phyloP scores from a whole-genome alignment of 2,113 vertebrate genomes.

The Pelecanus crispus region DNA sequence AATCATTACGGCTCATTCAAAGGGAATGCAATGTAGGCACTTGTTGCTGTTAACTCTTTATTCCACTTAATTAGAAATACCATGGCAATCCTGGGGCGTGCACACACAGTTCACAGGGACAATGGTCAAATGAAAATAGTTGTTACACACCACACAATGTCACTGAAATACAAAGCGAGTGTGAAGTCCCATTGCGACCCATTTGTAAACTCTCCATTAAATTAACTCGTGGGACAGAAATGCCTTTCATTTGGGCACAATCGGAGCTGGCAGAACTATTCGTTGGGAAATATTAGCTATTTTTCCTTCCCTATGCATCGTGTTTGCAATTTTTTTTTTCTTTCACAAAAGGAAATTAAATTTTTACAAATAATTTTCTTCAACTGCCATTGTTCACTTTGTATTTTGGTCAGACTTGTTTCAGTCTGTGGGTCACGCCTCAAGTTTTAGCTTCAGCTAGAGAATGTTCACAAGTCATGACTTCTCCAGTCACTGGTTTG shows the following conservation, averaged over 20 bases:
- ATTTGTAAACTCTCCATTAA: neutral
- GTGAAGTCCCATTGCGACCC: fast-evolving
- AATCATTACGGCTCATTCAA: neutral
- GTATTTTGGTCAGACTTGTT: neutral
- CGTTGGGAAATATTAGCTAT: neutral
- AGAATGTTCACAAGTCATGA: neutral
- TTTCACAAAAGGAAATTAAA: neutral
- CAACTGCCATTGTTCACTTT: neutral
- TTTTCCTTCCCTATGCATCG: neutral
- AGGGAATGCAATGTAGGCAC: neutral
- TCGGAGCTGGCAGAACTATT: neutral
- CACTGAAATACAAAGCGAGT: neutral
- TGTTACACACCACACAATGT: neutral
- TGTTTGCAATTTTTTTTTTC: neutral
- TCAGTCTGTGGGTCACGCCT: neutral
- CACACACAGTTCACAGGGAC: neutral
- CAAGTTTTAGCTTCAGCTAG: neutral
- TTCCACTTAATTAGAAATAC: neutral
- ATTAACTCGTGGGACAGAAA: neutral
- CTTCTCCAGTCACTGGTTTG: neutral
- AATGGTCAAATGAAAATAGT: fast-evolving
- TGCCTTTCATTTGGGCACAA: neutral
- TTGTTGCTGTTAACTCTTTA: neutral
- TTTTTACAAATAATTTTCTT: neutral
- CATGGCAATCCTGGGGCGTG: neutral